Evolutionary conservation across 2,113 vertebrate species (phyloP).

Genomic region (Labeo rohita): DNA sequence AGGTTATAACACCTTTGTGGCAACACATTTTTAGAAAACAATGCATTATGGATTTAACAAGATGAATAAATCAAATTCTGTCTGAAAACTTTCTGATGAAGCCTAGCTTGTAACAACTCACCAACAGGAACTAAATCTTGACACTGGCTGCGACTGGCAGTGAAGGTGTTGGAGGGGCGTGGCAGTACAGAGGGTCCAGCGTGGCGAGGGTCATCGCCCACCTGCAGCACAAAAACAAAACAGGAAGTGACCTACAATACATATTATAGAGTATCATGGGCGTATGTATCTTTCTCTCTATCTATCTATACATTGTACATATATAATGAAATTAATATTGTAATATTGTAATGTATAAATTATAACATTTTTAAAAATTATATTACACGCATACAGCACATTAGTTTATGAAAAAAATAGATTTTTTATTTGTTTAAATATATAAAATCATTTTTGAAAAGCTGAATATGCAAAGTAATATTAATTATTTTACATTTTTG

Average conservation of each 20-base stretch:
- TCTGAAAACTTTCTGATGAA: neutral
- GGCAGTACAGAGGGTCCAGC: slow-evolving; percentile 86
- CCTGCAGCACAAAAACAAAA: slow-evolving; percentile 84
- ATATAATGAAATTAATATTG: no score
- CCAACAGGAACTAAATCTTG: slow-evolving; percentile 93
- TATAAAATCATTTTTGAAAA: no score
- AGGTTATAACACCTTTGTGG: neutral
- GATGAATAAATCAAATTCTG: neutral
- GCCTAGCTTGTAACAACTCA: slow-evolving; percentile 68
- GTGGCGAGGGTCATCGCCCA: slow-evolving; percentile 85
- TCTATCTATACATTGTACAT: no score
- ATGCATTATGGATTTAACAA: slow-evolving; percentile 1
- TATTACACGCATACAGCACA: no score
- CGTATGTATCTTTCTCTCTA: no score
- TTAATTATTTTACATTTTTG: no score
- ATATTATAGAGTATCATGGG: no score
- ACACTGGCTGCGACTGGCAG: slow-evolving; percentile 84
- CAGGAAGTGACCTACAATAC: neutral
- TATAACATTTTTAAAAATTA: no score
- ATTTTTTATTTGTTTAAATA: no score
- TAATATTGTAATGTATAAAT: no score
- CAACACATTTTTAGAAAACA: neutral
- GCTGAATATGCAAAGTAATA: no score
- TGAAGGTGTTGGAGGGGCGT: slow-evolving; percentile 89
- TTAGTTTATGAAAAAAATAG: no score